Evolutionary conservation across 2,797 vertebrate species (phyloP).

Genomic region (Spheniscus humboldti): DNA sequence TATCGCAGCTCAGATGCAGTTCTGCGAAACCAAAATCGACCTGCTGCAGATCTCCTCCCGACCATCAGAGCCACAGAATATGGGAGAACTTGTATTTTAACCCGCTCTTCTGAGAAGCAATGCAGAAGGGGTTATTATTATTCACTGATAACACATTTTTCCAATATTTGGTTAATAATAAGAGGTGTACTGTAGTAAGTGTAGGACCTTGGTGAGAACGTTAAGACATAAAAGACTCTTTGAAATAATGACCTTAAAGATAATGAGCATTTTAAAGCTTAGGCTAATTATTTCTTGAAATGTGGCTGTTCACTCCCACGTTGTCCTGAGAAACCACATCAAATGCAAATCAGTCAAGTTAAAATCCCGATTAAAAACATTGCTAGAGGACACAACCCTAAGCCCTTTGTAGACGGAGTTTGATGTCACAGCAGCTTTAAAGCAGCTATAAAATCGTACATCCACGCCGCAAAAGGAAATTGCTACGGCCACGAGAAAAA

Average conservation of each 20-base stretch:
- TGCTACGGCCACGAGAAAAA: accelerated
- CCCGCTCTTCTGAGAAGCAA: not conserved
- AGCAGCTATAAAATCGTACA: not conserved
- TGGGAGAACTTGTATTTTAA: not conserved
- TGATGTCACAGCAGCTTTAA: not conserved
- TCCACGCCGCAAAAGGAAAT: accelerated
- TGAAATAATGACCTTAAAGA: not conserved
- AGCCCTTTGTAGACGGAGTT: not conserved
- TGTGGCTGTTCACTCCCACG: not conserved
- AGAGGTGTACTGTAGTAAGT: not conserved
- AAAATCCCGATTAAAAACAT: not conserved
- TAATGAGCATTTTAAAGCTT: not conserved
- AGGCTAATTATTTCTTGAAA: not conserved
- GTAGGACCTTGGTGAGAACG: not conserved
- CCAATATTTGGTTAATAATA: not conserved
- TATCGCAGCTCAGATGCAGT: not conserved
- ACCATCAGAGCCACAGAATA: accelerated
- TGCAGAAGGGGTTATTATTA: not conserved
- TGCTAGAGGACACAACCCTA: not conserved
- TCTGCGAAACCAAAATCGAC: not conserved
- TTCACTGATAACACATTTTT: accelerated
- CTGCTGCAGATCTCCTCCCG: not conserved
- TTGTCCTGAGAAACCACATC: not conserved
- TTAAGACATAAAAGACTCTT: not conserved
- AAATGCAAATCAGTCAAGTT: not conserved